Percentiles rank a stretch among this genome's conserved stretches.
These are phyloP conservation scores for Cheilinus undulatus DNA, from an alignment of 2,113 vertebrate genomes.

Conservation along the genomic window DNA sequence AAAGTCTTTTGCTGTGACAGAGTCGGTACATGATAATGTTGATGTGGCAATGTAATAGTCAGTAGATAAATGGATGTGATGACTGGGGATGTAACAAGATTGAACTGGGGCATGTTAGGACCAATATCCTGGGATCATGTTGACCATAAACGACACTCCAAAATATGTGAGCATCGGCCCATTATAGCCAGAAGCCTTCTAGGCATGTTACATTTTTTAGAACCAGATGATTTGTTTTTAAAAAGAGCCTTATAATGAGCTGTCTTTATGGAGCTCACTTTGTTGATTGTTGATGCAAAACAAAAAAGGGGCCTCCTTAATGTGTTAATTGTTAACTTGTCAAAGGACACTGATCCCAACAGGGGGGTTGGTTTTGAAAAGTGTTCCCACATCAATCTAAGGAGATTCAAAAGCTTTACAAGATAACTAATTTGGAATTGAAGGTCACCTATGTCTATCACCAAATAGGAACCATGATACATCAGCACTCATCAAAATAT, in stretches of 20 bases:
- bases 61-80: slow-evolving; percentile 21
- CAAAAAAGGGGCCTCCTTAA: neutral
- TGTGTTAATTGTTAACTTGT: neutral
- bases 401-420: no score
- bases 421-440: neutral
- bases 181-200: neutral
- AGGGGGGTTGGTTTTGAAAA: no score
- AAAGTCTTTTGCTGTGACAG: slow-evolving; percentile 20
- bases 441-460: neutral
- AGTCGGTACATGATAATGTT: slow-evolving; percentile 7
- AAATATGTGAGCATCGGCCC: no score
- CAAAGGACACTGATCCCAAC: neutral
- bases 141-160: no score
- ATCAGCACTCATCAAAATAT: no score
- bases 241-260: neutral
- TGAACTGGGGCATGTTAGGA: neutral
- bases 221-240: no score
- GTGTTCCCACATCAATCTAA: neutral
- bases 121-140: no score
- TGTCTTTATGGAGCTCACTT: neutral
- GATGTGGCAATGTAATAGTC: slow-evolving; percentile 19
- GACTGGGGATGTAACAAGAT: neutral
- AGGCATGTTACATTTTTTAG: neutral
- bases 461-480: no score
- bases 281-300: neutral